Percentiles rank a stretch among this genome's conserved stretches.
Conservation (phyloP, 1,140 invertebrate species). For the Drosophila sp. region DNA sequence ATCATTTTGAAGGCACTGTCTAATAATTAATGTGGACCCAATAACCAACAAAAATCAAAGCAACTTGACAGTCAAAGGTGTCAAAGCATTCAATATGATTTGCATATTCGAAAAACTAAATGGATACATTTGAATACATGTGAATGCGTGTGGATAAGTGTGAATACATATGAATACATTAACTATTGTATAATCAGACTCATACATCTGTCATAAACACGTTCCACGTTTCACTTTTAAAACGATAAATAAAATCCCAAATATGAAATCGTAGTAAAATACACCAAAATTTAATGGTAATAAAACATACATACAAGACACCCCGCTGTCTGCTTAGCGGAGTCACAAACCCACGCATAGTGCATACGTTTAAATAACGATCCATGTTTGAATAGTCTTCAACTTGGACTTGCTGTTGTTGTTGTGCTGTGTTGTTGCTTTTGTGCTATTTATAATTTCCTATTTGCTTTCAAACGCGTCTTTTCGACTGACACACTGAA, state of each 20-base stretch:
- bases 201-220: conserved; percentile 11
- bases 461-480: conserved; percentile 58
- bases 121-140: conserved; percentile 6
- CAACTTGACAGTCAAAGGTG: conserved; percentile 42
- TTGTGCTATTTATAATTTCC: conserved; percentile 62
- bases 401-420: not conserved
- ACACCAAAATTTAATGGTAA: too few relatives aligned
- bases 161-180: conserved; percentile 8
- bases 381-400: conserved; percentile 12
- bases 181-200: conserved; percentile 24
- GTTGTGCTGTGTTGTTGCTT: conserved; percentile 3
- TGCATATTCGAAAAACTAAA: conserved; percentile 40
- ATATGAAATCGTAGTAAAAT: not conserved
- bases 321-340: conserved; percentile 12
- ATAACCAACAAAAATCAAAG: conserved; percentile 24
- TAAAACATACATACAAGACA: not conserved
- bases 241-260: not conserved
- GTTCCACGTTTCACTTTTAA: conserved; percentile 31
- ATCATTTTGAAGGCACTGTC: conserved; percentile 9
- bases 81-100: conserved; percentile 45
- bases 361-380: conserved; percentile 16
- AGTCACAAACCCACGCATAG: conserved; percentile 44
- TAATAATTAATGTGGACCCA: conserved; percentile 42
- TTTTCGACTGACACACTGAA: conserved; percentile 61
- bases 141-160: too few relatives aligned